Conservation (phyloP, 1,140 invertebrate genomes). For the Piezodorus guildinii region DNA sequence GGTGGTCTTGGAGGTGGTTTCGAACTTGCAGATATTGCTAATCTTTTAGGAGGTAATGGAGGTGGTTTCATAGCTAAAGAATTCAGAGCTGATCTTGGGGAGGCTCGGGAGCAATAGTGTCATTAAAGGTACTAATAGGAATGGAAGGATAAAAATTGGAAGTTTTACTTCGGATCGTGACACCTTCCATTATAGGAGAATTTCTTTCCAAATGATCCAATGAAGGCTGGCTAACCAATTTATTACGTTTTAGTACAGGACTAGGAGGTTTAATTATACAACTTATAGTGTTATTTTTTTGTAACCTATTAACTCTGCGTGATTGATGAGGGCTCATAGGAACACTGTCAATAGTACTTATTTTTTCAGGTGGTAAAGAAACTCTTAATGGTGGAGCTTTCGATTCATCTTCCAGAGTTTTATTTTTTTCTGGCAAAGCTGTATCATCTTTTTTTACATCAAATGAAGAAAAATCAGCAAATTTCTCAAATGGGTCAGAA, state of each 20-base stretch:
- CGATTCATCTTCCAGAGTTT: slow-evolving; percentile 17
- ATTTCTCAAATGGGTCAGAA: slow-evolving; percentile 50
- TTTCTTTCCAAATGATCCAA: slow-evolving; percentile 25
- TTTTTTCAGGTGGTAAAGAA: slow-evolving; percentile 49
- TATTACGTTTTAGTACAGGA: slow-evolving; percentile 34
- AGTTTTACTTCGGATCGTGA: slow-evolving; percentile 25
- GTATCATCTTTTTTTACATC: slow-evolving; percentile 7
- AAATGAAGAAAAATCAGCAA: slow-evolving; percentile 33
- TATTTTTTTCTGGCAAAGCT: slow-evolving; percentile 14
- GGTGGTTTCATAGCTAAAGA: slow-evolving; percentile 53
- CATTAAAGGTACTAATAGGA: slow-evolving; percentile 16
- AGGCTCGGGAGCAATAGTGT: slow-evolving; percentile 50
- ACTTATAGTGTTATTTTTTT: slow-evolving; percentile 27
- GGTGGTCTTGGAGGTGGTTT: slow-evolving; percentile 54
- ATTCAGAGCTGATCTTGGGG: slow-evolving; percentile 50
- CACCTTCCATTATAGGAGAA: slow-evolving; percentile 27
- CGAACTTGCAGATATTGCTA: slow-evolving; percentile 34
- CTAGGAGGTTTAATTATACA: slow-evolving; percentile 33
- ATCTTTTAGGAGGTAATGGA: slow-evolving; percentile 72
- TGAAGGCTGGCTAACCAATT: slow-evolving; percentile 27
- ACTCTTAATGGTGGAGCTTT: slow-evolving; percentile 51
- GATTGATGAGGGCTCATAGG: slow-evolving; percentile 26
- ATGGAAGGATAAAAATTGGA: slow-evolving; percentile 25
- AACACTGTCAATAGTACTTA: slow-evolving; percentile 18
- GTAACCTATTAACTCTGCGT: slow-evolving; percentile 26